Percentiles rank a stretch among this genome's conserved stretches.
Evolutionary conservation across 2,113 vertebrate genomes (phyloP).

Genomic region (Tricholaema leucomelas): DNA sequence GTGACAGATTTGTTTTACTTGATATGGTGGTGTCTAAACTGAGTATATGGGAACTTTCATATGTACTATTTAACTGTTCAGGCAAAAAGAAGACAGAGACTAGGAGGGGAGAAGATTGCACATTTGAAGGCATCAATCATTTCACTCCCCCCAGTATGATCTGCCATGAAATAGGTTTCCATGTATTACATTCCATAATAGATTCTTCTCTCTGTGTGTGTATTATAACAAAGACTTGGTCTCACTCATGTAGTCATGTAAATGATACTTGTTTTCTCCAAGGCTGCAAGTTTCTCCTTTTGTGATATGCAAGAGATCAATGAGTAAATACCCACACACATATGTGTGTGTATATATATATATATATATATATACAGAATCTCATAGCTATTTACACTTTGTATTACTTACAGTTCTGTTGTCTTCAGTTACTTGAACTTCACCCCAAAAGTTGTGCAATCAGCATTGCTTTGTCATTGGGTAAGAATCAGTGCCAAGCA

Average conservation of each 20-base stretch:
- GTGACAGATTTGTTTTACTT: neutral
- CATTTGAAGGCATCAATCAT: neutral
- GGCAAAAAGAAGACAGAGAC: neutral
- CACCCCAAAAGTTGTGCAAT: neutral
- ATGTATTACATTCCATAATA: neutral
- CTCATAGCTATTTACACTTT: neutral
- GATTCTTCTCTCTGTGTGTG: neutral
- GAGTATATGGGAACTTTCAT: neutral
- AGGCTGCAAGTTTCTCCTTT: conserved; percentile 14
- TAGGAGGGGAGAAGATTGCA: neutral
- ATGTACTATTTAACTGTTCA: neutral
- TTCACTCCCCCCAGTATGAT: neutral
- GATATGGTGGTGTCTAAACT: neutral
- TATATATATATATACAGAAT: too few relatives aligned
- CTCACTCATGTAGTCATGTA: neutral
- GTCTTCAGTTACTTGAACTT: neutral
- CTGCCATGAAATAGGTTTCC: neutral
- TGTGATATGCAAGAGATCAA: conserved; percentile 16
- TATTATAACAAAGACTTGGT: neutral
- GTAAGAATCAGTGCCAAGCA: neutral
- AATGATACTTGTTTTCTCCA: neutral
- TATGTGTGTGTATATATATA: too few relatives aligned
- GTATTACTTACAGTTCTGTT: neutral
- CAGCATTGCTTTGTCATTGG: neutral
- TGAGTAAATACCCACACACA: neutral